phyloP scores from a whole-genome alignment of 2,113 vertebrate genomes.

The Calidris pugnax region DNA sequence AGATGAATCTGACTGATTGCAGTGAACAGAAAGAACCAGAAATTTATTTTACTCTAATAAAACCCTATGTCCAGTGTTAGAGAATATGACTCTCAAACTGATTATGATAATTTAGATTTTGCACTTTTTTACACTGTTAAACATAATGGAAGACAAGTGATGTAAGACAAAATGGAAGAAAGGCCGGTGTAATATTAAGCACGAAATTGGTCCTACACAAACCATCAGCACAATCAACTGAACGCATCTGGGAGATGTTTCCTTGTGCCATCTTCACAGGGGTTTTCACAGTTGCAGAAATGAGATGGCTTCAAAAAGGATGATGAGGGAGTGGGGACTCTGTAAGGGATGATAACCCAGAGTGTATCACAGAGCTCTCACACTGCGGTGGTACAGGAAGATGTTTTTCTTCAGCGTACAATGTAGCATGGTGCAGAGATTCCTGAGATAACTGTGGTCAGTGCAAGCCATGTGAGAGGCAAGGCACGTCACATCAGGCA shows the following conservation, averaged over 20 bases:
- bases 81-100: background rate
- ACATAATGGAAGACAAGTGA: background rate
- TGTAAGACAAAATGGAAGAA: background rate
- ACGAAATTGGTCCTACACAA: background rate
- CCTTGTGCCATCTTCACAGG: background rate
- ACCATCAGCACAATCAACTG: background rate
- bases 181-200: background rate
- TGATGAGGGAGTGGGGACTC: fast-evolving
- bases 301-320: background rate
- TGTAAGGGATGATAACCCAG: background rate
- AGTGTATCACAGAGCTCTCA: background rate
- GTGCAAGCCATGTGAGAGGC: background rate
- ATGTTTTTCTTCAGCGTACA: background rate
- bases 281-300: background rate
- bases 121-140: background rate
- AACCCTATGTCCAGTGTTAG: background rate
- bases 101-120: background rate
- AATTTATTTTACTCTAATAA: background rate
- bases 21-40: background rate
- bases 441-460: background rate
- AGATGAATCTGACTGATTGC: background rate
- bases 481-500: fast-evolving
- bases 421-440: background rate
- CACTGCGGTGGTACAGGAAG: fast-evolving
- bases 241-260: background rate